Percentiles rank a stretch among this genome's conserved stretches.
Evolutionary conservation across 2,888 invertebrate species (phyloP).

Genomic region (Sepioteuthis lessoniana): DNA sequence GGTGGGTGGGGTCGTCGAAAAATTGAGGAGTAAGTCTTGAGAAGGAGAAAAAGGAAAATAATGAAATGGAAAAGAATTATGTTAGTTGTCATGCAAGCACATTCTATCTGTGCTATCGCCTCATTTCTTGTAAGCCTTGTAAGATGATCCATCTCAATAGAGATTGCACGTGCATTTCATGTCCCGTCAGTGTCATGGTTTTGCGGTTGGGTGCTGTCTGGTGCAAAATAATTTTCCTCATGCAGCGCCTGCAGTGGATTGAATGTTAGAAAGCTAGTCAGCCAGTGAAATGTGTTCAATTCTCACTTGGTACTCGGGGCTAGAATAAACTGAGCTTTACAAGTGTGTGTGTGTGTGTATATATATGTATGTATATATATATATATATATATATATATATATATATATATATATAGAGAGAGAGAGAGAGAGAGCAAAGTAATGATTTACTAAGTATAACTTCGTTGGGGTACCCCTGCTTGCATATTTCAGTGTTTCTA

Average conservation of each 20-base stretch:
- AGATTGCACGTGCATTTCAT: neutral
- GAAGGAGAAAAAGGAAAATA: neutral
- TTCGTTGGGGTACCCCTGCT: no score
- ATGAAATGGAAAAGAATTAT: neutral
- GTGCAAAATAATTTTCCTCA: neutral
- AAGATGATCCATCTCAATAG: neutral
- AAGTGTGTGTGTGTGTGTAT: no score
- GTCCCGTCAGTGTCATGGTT: neutral
- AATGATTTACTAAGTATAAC: no score
- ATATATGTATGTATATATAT: no score
- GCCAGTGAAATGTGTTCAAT: no score
- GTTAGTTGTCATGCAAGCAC: neutral
- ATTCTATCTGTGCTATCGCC: neutral
- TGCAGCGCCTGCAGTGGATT: neutral
- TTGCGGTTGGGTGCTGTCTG: neutral
- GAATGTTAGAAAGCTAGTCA: neutral
- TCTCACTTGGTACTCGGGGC: no score
- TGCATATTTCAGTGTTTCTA: no score
- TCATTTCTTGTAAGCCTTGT: neutral
- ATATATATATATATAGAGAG: no score
- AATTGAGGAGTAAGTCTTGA: neutral
- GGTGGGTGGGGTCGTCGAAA: neutral
- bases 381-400: no score
- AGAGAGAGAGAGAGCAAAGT: no score
- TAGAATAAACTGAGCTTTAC: no score